Base-by-base conservation (phyloP, 2,797 vertebrate species). In the Myotis pilosus region DNA sequence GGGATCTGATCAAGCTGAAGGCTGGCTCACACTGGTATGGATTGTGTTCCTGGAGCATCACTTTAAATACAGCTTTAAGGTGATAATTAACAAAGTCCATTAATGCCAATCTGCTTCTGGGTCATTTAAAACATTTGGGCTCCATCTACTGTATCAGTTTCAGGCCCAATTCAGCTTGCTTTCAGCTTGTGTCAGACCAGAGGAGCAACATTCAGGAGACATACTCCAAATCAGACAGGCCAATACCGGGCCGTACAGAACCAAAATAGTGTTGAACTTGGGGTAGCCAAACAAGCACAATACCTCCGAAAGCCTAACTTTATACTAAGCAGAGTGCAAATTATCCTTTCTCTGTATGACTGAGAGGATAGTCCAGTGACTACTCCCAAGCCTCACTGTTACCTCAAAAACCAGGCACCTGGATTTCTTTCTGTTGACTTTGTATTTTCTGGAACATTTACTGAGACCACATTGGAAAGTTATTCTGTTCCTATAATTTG, bases 1-100 rank as follows among this genome's bases (percentile, higher is more conserved):
- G 93, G 97, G 97, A 98, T 97, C 97, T 97, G 97, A 98, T 97
- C 96, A 96, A 97, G 92, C 80, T 92, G 92, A 97, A 97, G 96
- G 89, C 81, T 85, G 72, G 60, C 86, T 96, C 4, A 71, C 82
- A 64, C 87, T 94, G 78, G 79, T 95, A 86, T 96, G 96, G 97
- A 96, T 95, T 95, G 28, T 76, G 91, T 74, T 97, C 96, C 97
- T 57, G 84, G 96, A 95, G 94, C 82, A 87, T 93, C 87, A 79
- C 96, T 97, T 97, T 95, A 97, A 96, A 41, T 87, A 95, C 25
- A 93, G 74, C 25, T 81, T 71, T 79, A 91, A 85, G 72, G 55
- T 89, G 72, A 95, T 66, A 85, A 94, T 95, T 94, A 94, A 69
- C 78, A 90, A 90, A 87, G 89, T 69, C 75, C 87, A 78, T 95